These are phyloP conservation scores for Prolemur simus DNA, from an alignment of 2,113 vertebrate genomes.

Conservation along the genomic window DNA sequence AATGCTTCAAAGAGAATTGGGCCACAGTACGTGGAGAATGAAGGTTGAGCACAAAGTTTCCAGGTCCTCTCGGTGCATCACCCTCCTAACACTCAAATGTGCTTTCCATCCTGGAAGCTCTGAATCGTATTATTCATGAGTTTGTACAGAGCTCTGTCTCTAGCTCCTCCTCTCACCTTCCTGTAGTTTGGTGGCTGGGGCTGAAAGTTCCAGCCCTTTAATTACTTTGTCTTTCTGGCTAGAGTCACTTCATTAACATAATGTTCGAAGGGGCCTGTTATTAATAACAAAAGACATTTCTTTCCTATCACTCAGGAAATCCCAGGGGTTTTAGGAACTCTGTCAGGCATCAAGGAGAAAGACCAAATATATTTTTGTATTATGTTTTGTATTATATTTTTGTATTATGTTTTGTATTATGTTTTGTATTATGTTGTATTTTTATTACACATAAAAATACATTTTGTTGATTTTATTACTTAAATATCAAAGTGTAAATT, in stretches of 20 bases:
- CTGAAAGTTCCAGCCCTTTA: not conserved
- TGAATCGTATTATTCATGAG: not conserved
- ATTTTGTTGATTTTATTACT: constrained; percentile 39
- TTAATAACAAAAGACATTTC: not conserved
- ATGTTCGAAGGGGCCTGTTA: not conserved
- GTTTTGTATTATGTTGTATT: not conserved
- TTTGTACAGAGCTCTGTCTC: not conserved
- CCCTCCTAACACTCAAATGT: not conserved
- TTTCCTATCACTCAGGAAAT: not conserved
- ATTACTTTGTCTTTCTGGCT: not conserved
- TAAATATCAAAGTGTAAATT: not conserved
- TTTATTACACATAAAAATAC: not conserved
- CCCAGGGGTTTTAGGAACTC: not conserved
- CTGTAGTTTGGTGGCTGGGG: not conserved
- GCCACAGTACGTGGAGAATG: not conserved
- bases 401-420: not conserved
- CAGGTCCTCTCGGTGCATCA: not conserved
- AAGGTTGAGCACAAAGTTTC: not conserved
- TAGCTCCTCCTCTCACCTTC: not conserved
- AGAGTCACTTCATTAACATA: not conserved
- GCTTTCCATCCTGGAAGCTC: not conserved
- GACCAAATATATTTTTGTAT: not conserved
- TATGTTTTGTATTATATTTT: not conserved
- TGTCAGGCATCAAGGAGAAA: not conserved
- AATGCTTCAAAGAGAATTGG: not conserved